These are phyloP conservation scores for Macrobrachium rosenbergii DNA, from an alignment of 1,140 invertebrate species.

Conservation along the genomic window DNA sequence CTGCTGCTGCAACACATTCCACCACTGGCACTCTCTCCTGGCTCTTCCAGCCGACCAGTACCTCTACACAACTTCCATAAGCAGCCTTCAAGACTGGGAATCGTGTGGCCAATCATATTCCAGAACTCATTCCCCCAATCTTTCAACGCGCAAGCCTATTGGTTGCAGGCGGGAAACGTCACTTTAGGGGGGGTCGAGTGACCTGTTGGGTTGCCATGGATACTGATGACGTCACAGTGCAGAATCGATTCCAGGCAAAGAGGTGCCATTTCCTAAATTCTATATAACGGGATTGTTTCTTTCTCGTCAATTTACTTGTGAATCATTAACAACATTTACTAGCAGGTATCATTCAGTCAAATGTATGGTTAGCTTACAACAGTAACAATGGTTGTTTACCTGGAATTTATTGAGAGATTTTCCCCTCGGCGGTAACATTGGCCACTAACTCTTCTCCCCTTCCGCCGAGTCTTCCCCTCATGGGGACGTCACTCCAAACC, in stretches of 20 bases:
- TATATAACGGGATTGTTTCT: background rate
- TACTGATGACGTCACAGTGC: constrained; percentile 54
- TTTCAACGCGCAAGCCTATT: constrained; percentile 19
- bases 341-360: no score
- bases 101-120: constrained; percentile 51
- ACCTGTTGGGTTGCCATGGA: constrained; percentile 49
- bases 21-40: constrained; percentile 37
- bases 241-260: constrained; percentile 54
- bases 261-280: constrained; percentile 8
- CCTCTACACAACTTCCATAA: constrained; percentile 43
- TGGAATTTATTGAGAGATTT: no score
- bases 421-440: no score
- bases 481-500: background rate
- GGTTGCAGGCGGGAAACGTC: constrained; percentile 41
- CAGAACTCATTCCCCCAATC: constrained; percentile 35
- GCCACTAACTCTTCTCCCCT: background rate
- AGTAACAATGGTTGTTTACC: no score
- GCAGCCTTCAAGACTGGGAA: constrained; percentile 54
- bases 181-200: constrained; percentile 16
- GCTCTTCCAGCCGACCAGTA: constrained; percentile 43
- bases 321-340: background rate
- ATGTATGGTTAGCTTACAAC: no score
- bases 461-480: background rate
- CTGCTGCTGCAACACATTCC: constrained; percentile 41
- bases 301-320: no score